Base-by-base conservation (phyloP, 2,113 vertebrate species). In the Prietella phreatophila region DNA sequence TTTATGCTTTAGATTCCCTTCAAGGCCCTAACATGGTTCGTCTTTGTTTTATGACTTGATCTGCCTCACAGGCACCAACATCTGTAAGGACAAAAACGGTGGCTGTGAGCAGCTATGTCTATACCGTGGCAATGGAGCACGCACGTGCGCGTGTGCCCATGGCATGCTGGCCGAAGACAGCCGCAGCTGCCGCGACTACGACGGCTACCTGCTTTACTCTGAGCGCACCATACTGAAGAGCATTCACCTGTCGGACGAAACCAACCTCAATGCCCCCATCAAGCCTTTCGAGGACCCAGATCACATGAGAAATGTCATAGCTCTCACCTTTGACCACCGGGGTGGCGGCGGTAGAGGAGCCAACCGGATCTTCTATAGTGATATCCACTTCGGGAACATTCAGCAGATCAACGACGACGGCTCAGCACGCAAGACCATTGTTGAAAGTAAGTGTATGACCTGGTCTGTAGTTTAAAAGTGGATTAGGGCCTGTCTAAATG, bases 361-460 rank as follows among this genome's bases (percentile, higher is more conserved):
- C 61, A 98, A 98, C 88, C 97, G 98, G 88, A 96, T 99, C 86
- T 99, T 99, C 95, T 99, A 97, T 94, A 99, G 98, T 0, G 98
- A 99, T 92, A 99, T 99, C 92, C 98, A 99, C 95, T 99, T 99
- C 0, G 98, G 98, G 79, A 99, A 99, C 95, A 99, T 99, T 93
- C 98, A 99, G 93, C 97, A 99, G 93, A 99, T 99, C 95, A 98
- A 96, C 0, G 96, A 99, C 0, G 97, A 99, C 0, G 97, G 98
- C 89, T 96, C 96, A 0, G 95, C 96, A 19, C 96, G 97, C 91
- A 97, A 94, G 92, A 98, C 97, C 69, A 96, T 99, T 0, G 98
- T 99, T 87, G 97, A 99, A 92, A 99, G 98, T 99, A 94, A 98
- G 98, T 94, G 75, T 22, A 0, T 0, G 13, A 2, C 15, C 79